Evolutionary conservation across 2,888 invertebrate species (phyloP), one percentile per base, ranked within the genome.

Genomic region (Gordius sp.): DNA sequence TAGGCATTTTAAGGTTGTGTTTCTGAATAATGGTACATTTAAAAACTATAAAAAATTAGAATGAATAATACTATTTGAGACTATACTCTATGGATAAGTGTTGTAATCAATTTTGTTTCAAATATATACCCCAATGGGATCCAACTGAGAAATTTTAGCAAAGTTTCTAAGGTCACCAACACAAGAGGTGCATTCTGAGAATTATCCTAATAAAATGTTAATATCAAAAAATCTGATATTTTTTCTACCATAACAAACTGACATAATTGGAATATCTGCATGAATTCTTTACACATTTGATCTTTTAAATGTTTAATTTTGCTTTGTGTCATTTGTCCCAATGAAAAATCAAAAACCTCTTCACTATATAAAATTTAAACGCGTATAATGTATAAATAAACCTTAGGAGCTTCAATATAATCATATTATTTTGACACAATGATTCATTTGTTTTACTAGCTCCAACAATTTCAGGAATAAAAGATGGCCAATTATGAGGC

Each of bases 81-180:
- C 16, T 60, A 59, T 64, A 69, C 72, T 72, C 89, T 93, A 69
- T 79, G 82, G 66, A 86, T 82, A 58, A 97, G 75, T 58, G 87
- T 87, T 64, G 79, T 80, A 64, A 93, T 86, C 58, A 97, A 75
- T 68, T 87, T 84, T 63, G 97, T 97, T 75, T 99, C 93, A 74
- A 97, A 99, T 68, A 99, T 93, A 70, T 97, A 97, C 13, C 97
- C 97, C 60, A 97, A 75, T n/a, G 97, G 97, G 66, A 99, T 93
- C 97, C 97, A 97, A 68, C 91, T 93, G 41, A 99, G 75, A 74
- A 99, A 97, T 68, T 87, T 77, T 63, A 97, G 74, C 58, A 97
- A 74, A 1, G 97, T 99, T 68, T 93, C 87, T 62, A 97, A 75
- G 0, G 93, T 99, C 2, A 87, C 81, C 65, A 83, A 84, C 58